Evolutionary conservation across 2,888 invertebrate species (phyloP), one percentile per base, ranked within the genome.

Genomic region (Chirona hameri): DNA sequence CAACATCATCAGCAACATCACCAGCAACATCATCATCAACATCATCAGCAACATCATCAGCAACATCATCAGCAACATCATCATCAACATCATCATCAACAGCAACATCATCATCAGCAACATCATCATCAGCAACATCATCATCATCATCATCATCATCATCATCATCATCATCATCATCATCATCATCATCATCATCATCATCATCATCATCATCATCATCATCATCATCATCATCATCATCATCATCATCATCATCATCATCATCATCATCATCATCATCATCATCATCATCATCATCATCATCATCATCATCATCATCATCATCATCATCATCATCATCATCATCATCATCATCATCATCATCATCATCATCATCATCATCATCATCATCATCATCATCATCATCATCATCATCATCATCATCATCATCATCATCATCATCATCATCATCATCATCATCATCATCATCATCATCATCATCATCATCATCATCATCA

Each of bases 181-280:
- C 21, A 65, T 65, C 21, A 65, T 65, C 21, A 65, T 65, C 21
- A 65, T 65, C 21, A 65, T 65, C 21, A 65, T 65, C 21, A 65
- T 65, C 21, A 65, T 65, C 21, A 65, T 65, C 21, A 65, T 65
- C n/a, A 65, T 65, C n/a, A 65, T 65, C n/a, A 65, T 65, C n/a
- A 65, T 65, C n/a, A 65, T 65, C n/a, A 65, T 65, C n/a, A 65
- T 65, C n/a, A 65, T 65, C n/a, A 65, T 65, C n/a, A 65, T 65
- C n/a, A 65, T 65, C n/a, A 65, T 65, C n/a, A 65, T 65, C n/a
- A 65, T 65, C n/a, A 65, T 65, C n/a, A 65, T 65, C 18, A 65
- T 65, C 21, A 65, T 65, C 18, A 65, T 65, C 21, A 65, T 65
- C 65, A 65, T 65, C 65, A 65, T 65, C 65, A 65, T 65, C 65